Evolutionary conservation across 2,797 vertebrate genomes (phyloP).

Genomic region (Rhinella marina): DNA sequence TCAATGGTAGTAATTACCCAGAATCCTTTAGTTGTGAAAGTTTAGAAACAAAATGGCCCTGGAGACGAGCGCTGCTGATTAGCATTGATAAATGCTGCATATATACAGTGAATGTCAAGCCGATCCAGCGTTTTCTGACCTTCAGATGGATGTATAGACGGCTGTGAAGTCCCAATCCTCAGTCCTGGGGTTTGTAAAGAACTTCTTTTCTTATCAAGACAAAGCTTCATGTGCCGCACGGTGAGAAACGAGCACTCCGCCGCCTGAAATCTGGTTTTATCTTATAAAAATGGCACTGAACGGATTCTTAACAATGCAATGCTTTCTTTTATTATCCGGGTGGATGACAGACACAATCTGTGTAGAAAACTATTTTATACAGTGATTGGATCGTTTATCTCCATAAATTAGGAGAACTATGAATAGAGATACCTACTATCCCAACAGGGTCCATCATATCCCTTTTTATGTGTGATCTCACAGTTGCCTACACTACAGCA

Average conservation of each 20-base stretch:
- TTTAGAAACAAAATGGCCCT: not conserved
- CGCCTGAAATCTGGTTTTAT: not conserved
- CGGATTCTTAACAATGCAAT: not conserved
- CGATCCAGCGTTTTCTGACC: not conserved
- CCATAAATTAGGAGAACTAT: not conserved
- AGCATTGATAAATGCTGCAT: not conserved
- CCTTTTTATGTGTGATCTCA: no score
- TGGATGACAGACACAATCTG: not conserved
- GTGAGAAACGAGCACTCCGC: not conserved
- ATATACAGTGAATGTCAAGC: not conserved
- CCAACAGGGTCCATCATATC: no score
- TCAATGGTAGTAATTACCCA: not conserved
- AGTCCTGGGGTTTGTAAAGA: not conserved
- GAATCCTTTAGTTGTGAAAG: not conserved
- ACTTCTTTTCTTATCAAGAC: slow-evolving; percentile 22
- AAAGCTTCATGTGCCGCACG: not conserved
- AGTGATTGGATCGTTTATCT: not conserved
- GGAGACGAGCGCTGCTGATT: not conserved
- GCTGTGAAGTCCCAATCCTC: slow-evolving; percentile 3
- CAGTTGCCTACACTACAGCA: not conserved
- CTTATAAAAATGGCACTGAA: not conserved
- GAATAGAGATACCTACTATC: not conserved
- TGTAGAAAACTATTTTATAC: not conserved
- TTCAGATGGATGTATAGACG: not conserved
- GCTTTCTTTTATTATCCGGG: not conserved